Evolutionary conservation across 2,888 invertebrate genomes (phyloP), one percentile per base, ranked within the genome.

Genomic region (Globia sparganii): DNA sequence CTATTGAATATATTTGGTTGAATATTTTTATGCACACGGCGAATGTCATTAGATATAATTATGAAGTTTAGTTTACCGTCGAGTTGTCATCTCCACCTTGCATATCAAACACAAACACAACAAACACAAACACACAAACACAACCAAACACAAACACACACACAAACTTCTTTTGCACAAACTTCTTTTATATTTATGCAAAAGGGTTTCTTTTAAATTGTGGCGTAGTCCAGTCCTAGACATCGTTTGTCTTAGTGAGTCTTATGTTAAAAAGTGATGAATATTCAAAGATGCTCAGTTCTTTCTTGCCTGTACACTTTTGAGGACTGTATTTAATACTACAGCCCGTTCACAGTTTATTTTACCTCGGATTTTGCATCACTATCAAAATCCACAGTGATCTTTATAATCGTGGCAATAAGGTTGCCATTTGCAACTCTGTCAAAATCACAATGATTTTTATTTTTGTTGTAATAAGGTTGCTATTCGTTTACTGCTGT

Each of bases 281-380:
- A 74, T 74, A 49, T 74, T 59, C 59, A 72, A 28, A 46, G 25
- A 28, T 46, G 21, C 6, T 72, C 11, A 15, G 15, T 46, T 46
- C n/a, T 34, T 46, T 34, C 15, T 31, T 8, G 34, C 34, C 6
- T 46, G 11, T 18, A 59, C 21, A 25, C 18, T 65, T 75, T 64
- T 18, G 13, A 37, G 43, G 4, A 43, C 21, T 34, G n/a, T 15
- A 43, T 6, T 4, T 40, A 37, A 28, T 53, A 53, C 2, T 18
- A 5, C 9, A 40, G 13, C 11, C 40, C 13, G 40, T 40, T n/a
- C n/a, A n/a, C n/a, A n/a, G n/a, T n/a, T n/a, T n/a, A n/a, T n/a
- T 40, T 37, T 40, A 11, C 40, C 46, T 46, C 46, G 18, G 6
- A 46, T 46, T 46, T 46, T 18, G 21, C 18, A 46, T 6, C 15